Percentiles rank a stretch among this genome's conserved stretches.
Conservation (phyloP, 2,888 invertebrate species). For the Zaprionus bogoriensis region DNA sequence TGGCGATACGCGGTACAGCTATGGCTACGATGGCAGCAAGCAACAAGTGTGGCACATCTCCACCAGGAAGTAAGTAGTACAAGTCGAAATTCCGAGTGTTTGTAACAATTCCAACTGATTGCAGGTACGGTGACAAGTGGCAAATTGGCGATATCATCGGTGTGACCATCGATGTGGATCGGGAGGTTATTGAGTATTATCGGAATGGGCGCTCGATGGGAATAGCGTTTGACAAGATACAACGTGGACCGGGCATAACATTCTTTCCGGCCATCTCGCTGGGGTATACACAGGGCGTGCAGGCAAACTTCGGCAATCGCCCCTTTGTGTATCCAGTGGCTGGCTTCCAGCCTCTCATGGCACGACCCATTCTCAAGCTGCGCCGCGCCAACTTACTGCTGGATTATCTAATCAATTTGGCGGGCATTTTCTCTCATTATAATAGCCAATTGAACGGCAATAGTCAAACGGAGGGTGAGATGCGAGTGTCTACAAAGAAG, state of each 20-base stretch:
- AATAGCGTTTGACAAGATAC: constrained; percentile 88
- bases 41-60: constrained; percentile 83
- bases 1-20: constrained; percentile 90
- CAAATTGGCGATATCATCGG: constrained; percentile 92
- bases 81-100: no score
- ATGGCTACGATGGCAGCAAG: constrained; percentile 86
- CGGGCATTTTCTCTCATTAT: constrained; percentile 76
- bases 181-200: constrained; percentile 86
- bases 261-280: constrained; percentile 92
- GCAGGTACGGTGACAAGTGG: constrained; percentile 90
- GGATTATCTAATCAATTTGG: constrained; percentile 79
- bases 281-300: constrained; percentile 89
- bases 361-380: constrained; percentile 78
- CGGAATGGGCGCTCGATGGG: constrained; percentile 91
- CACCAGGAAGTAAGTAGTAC: constrained; percentile 78
- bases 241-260: constrained; percentile 88
- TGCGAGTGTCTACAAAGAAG: constrained; percentile 80
- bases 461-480: constrained; percentile 19
- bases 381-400: constrained; percentile 77
- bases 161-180: constrained; percentile 89
- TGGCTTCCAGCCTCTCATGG: constrained; percentile 88
- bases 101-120: neutral
- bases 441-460: constrained; percentile 45
- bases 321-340: constrained; percentile 87
- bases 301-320: constrained; percentile 90